Conservation (phyloP, 2,113 vertebrate genomes). For the Phodopus roborovskii region DNA sequence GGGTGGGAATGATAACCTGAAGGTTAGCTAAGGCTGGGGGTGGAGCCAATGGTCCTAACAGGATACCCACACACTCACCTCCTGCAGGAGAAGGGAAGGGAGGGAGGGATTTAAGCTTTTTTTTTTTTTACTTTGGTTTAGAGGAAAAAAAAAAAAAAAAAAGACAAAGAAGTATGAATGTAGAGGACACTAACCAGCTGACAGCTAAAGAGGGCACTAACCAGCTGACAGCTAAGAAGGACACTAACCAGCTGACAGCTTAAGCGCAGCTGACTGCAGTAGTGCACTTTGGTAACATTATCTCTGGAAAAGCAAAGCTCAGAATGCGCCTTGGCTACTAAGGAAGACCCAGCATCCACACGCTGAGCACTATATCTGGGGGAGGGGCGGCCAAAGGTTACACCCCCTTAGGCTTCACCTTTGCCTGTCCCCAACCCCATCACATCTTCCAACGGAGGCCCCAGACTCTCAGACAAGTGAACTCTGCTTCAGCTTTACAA, state of each 20-base stretch:
- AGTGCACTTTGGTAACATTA: slow-evolving; percentile 71
- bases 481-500: background rate
- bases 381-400: accelerated
- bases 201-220: slow-evolving; percentile 61
- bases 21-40: slow-evolving; percentile 62
- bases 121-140: slow-evolving; percentile 75
- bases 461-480: background rate
- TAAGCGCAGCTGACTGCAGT: slow-evolving; percentile 68
- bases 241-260: slow-evolving; percentile 45
- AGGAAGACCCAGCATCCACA: background rate
- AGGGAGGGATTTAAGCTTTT: slow-evolving; percentile 72
- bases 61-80: slow-evolving; percentile 85
- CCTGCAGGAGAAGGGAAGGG: slow-evolving; percentile 85
- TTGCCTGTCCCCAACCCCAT: background rate
- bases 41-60: slow-evolving; percentile 65
- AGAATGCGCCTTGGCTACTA: background rate
- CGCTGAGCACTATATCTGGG: background rate
- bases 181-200: slow-evolving; percentile 76
- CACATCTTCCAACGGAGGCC: background rate
- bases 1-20: slow-evolving; percentile 73
- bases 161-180: slow-evolving; percentile 85
- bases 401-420: background rate
- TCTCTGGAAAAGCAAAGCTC: slow-evolving; percentile 2
- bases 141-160: slow-evolving; percentile 82
- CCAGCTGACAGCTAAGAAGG: slow-evolving; percentile 67